Base-by-base conservation (phyloP, 2,888 invertebrate species). In the Siphonodentalium dalli region DNA sequence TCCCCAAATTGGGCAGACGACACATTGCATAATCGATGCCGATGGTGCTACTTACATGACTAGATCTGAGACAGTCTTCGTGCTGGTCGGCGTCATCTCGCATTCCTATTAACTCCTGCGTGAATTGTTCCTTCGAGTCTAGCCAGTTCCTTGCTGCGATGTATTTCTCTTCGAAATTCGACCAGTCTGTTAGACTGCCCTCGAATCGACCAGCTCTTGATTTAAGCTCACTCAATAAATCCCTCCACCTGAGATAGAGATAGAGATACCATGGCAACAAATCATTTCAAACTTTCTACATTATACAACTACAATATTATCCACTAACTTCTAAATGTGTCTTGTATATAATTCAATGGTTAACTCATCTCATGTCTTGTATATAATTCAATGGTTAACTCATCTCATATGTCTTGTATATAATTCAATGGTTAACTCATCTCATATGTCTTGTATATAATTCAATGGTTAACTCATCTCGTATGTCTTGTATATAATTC, bases 91-190 rank as follows among this genome's bases (percentile, higher is more conserved):
- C 63, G n/a, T 66, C 66, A 42, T 68, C 70, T 33, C 58, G 55
- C 33, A 62, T 61, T 41, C 63, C 63, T 35, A 70, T 54, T 8
- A 77, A 58, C n/a, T 68, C 66, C 35, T 65, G 66, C 50, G 69
- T 69, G 9, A 61, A 57, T 21, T 54, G 57, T 56, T 77, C 77
- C 54, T 68, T 69, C 20, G 54, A 55, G 34, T 72, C 72, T 9
- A 77, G 61, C 76, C 76, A 75, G 7, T 49, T 48, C n/a, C 61
- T 54, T 5, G 72, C 63, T 18, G 50, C 33, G n/a, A 43, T 54
- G 37, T 69, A 73, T 34, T 71, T 68, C 7, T 63, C 66, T 56
- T 78, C 74, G 51, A 75, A 77, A 9, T 53, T 54, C 44, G 69
- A 54, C 78, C 77, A 78, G 26, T 70, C 65, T n/a, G 61, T 44